Percentiles rank a stretch among this genome's conserved stretches.
phyloP scores from a whole-genome alignment of 2,888 invertebrate genomes.

The Clusia tigrina region DNA sequence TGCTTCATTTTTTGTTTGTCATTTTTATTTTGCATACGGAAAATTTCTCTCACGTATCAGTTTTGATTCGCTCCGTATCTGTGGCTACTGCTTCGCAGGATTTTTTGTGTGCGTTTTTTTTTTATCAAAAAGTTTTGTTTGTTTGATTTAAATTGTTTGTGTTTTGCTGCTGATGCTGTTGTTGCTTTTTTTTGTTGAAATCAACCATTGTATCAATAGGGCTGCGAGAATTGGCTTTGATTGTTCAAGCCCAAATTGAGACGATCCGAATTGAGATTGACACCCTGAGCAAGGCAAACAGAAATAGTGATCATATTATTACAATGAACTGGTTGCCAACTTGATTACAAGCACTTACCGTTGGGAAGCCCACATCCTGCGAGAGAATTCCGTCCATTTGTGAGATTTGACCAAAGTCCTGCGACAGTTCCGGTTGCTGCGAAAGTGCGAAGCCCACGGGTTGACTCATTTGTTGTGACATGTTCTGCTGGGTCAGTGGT shows the following conservation, averaged over 20 bases:
- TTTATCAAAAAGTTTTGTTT: constrained; percentile 38
- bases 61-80: constrained; percentile 20
- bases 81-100: constrained; percentile 36
- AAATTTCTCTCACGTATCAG: constrained; percentile 8
- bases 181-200: constrained; percentile 40
- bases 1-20: neutral
- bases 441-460: constrained; percentile 72
- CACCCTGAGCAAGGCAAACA: constrained; percentile 26
- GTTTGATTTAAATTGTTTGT: constrained; percentile 41
- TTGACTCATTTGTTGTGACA: constrained; percentile 78
- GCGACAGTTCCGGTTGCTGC: constrained; percentile 68
- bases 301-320: neutral
- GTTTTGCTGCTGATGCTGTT: constrained; percentile 35
- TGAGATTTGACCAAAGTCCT: constrained; percentile 68
- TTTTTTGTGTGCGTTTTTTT: constrained; percentile 30
- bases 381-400: constrained; percentile 95
- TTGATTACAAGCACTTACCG: constrained; percentile 44
- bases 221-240: constrained; percentile 64
- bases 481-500: constrained; percentile 78
- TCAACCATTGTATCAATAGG: constrained; percentile 60
- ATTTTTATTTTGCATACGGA: neutral
- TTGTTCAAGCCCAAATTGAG: constrained; percentile 51
- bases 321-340: neutral
- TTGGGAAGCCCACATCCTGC: constrained; percentile 71
- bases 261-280: constrained; percentile 51